Evolutionary conservation across 2,888 invertebrate species (phyloP), one percentile per base, ranked within the genome.

Genomic region (Liposcelis brunnea): DNA sequence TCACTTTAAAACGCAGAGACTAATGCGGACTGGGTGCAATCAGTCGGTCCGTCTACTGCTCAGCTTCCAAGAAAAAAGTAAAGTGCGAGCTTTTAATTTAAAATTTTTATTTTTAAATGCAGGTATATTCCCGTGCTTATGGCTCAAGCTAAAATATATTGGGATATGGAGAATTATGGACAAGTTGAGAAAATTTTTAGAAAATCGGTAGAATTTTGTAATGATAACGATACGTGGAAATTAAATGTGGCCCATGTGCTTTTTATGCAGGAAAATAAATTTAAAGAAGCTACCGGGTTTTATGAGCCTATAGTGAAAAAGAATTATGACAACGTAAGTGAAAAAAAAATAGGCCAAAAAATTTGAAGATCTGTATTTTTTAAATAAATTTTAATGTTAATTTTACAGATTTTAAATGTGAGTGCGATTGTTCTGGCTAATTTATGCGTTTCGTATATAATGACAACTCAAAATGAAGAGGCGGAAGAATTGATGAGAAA

Each of bases 261-360:
- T 2, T 98, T 97, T 61, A 98, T 99, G 97, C 95, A 97, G 65
- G 94, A 94, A 59, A 91, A 85, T 59, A 97, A 97, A 62, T 98
- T 93, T 61, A 93, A 93, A 59, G 95, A 98, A 66, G 90, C 97
- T 0, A 85, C 93, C 1, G 90, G 87, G 37, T 98, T 98, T 65
- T 98, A 98, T 61, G 97, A 97, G 58, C 94, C 95, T 0, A 84
- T 97, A 47, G 94, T 98, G 0, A 86, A 90, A 55, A 93, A 93
- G 59, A 85, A 85, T 63, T 90, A 83, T 55, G 87, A 91, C 51
- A 87, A 86, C 59, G 77, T 77, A 60, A 57, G 61, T 53, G 46
- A 40, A 8, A 6, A 45, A 45, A 40, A 44, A 36, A 42, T 11
- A 31, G 8, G 8, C 7, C 2, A 8, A 12, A n/a, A n/a, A n/a